Evolutionary conservation across 2,113 vertebrate species (phyloP).

Genomic region (Carassius carassius): DNA sequence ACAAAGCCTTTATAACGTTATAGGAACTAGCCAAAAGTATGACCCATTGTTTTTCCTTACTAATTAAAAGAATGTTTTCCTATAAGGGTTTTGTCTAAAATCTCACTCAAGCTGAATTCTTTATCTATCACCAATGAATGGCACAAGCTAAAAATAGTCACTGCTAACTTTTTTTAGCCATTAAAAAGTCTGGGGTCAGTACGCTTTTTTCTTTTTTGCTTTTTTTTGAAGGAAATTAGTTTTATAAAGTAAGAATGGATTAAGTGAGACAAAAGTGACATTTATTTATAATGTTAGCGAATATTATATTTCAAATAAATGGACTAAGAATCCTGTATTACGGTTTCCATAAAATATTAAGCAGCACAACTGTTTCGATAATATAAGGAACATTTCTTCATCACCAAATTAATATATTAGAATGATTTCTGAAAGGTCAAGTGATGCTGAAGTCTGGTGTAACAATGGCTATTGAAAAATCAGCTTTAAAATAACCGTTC

Average conservation of each 20-base stretch:
- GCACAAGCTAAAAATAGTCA: background rate
- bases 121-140: background rate
- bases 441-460: background rate
- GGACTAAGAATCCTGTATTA: background rate
- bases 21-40: constrained; percentile 1
- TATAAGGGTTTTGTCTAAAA: background rate
- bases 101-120: background rate
- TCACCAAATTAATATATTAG: background rate
- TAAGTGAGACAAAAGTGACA: background rate
- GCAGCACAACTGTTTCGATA: background rate
- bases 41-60: background rate
- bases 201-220: background rate
- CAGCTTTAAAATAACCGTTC: background rate
- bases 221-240: background rate
- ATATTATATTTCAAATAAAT: background rate
- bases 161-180: background rate
- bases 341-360: background rate
- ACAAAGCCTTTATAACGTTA: constrained; percentile 13
- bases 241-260: background rate
- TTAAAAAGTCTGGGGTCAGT: background rate
- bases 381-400: background rate
- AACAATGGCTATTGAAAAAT: background rate
- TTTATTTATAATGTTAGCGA: background rate
- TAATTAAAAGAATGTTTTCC: background rate
- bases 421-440: background rate